Evolutionary conservation across 2,797 vertebrate species (phyloP).

Genomic region (Aldrovandia affinis): DNA sequence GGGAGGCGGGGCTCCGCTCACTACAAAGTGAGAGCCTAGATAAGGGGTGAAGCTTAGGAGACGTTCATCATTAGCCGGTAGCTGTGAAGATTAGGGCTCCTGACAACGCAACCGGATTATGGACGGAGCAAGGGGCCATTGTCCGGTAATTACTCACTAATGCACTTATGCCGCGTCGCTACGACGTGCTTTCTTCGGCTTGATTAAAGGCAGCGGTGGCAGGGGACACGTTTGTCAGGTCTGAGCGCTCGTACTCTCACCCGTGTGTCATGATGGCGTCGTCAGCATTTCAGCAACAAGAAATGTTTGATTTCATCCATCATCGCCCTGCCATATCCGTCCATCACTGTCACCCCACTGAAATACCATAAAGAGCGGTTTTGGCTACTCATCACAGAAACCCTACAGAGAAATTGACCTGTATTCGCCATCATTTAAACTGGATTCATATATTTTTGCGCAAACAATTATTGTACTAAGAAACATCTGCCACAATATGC

Average conservation of each 20-base stretch:
- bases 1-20: slow-evolving; percentile 70
- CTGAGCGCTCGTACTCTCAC: neutral
- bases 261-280: neutral
- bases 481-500: neutral
- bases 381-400: too few relatives aligned
- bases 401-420: neutral
- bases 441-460: neutral
- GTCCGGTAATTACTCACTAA: slow-evolving; percentile 87
- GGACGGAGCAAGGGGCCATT: slow-evolving; percentile 79
- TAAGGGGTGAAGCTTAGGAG: slow-evolving; percentile 84
- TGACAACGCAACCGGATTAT: slow-evolving; percentile 79
- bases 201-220: slow-evolving; percentile 32
- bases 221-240: slow-evolving; percentile 11
- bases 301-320: too few relatives aligned
- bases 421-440: neutral
- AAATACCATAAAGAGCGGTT: too few relatives aligned
- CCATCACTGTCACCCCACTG: too few relatives aligned
- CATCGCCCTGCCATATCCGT: too few relatives aligned
- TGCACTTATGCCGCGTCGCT: slow-evolving; percentile 56
- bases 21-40: slow-evolving; percentile 84
- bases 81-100: slow-evolving; percentile 84
- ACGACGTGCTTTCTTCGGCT: slow-evolving; percentile 40
- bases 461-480: neutral
- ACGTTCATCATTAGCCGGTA: slow-evolving; percentile 87
- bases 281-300: neutral